A percentile compares a stretch with the other conserved stretches of the same genome.
phyloP scores from a whole-genome alignment of 2,888 invertebrate species.

The Cosmia trapezina region DNA sequence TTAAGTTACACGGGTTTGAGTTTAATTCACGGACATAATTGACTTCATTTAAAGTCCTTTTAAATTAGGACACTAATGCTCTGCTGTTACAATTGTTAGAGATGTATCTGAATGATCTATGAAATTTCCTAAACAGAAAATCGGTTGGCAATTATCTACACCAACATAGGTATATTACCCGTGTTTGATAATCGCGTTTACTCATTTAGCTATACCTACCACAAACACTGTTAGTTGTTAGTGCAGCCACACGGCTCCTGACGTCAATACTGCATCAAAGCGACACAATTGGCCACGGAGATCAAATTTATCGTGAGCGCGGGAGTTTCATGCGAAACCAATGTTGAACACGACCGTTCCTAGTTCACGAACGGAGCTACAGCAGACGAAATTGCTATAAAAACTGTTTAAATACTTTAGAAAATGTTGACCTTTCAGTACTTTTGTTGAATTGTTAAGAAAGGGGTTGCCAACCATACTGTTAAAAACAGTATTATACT shows the following conservation, averaged over 20 bases:
- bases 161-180: background rate
- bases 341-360: slow-evolving; percentile 71
- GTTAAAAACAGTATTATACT: too few relatives aligned
- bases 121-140: background rate
- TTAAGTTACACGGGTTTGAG: background rate
- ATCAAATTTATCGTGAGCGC: slow-evolving; percentile 72
- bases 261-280: slow-evolving; percentile 67
- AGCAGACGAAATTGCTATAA: slow-evolving; percentile 58
- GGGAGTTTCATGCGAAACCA: slow-evolving; percentile 70
- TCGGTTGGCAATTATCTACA: background rate
- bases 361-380: slow-evolving; percentile 63
- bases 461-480: background rate
- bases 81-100: background rate
- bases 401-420: slow-evolving; percentile 55
- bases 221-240: slow-evolving; percentile 40
- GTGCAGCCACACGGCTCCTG: slow-evolving; percentile 56
- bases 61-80: background rate
- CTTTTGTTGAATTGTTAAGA: slow-evolving; percentile 3
- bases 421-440: slow-evolving; percentile 55
- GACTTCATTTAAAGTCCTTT: background rate
- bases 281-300: slow-evolving; percentile 73
- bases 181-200: slow-evolving; percentile 16
- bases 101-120: background rate
- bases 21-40: slow-evolving; percentile 14
- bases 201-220: slow-evolving; percentile 23